Evolutionary conservation across 2,113 vertebrate species (phyloP).

Genomic region (Cygnus atratus): DNA sequence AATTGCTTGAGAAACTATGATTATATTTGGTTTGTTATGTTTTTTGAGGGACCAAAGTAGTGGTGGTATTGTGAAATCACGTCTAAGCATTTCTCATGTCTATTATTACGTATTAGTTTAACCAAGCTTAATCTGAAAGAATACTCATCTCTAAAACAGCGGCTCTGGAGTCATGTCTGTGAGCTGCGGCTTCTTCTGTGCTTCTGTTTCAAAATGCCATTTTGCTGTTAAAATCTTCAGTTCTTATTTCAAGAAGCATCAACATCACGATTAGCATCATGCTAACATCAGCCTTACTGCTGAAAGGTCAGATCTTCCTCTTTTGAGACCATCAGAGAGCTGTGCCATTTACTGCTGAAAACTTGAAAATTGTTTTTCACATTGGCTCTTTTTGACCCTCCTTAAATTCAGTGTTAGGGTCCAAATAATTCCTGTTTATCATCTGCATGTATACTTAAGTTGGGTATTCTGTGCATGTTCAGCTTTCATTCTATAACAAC

Average conservation of each 20-base stretch:
- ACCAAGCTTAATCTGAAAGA: background rate
- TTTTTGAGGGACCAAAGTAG: background rate
- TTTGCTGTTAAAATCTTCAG: background rate
- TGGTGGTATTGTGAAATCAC: background rate
- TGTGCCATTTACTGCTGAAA: background rate
- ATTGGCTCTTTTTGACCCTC: background rate
- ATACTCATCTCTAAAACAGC: background rate
- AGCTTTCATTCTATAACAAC: background rate
- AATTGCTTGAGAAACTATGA: background rate
- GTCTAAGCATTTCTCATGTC: background rate
- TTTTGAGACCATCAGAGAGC: background rate
- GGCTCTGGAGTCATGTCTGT: background rate
- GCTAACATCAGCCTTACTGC: background rate
- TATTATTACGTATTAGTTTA: background rate
- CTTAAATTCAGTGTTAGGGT: background rate
- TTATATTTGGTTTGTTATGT: background rate
- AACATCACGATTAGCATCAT: background rate
- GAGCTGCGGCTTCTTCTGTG: background rate
- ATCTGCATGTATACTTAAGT: rapidly evolving
- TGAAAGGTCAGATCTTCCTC: background rate
- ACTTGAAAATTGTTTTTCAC: background rate
- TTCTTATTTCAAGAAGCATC: background rate
- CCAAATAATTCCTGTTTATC: background rate
- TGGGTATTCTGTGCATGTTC: background rate
- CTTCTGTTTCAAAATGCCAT: background rate